These are phyloP conservation scores for Noctua fimbriata DNA, from an alignment of 2,888 invertebrate genomes.

Conservation along the genomic window DNA sequence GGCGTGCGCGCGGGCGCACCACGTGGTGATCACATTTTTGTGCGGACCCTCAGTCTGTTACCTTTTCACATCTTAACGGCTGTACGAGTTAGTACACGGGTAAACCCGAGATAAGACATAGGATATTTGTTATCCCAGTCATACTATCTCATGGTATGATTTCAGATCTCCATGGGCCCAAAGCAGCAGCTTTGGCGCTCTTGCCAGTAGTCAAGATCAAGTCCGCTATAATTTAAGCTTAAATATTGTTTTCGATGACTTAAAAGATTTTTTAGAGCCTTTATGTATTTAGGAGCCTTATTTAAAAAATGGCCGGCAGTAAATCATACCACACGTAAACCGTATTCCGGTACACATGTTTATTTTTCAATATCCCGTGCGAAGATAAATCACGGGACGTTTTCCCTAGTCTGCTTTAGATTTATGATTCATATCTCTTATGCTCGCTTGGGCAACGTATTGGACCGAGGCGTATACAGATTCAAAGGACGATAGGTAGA, in stretches of 20 bases:
- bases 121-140: background rate
- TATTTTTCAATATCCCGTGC: constrained; percentile 44
- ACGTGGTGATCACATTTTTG: too few relatives aligned
- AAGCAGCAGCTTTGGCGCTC: background rate
- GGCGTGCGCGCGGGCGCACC: too few relatives aligned
- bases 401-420: constrained; percentile 34
- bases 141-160: background rate
- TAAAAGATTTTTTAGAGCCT: background rate
- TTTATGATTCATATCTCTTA: constrained; percentile 52
- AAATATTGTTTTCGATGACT: background rate
- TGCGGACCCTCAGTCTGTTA: too few relatives aligned
- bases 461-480: constrained; percentile 25
- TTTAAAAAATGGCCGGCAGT: background rate
- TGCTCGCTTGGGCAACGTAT: constrained; percentile 39
- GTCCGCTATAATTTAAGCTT: background rate
- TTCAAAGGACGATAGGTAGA: background rate
- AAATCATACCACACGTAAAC: background rate
- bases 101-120: background rate
- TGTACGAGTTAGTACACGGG: background rate
- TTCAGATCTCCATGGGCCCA: background rate
- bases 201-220: background rate
- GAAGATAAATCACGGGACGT: constrained; percentile 45
- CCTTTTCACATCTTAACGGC: background rate
- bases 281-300: background rate
- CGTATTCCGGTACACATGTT: constrained; percentile 20